Evolutionary conservation across 2,113 vertebrate species (phyloP).

Genomic region (Bettongia penicillata): DNA sequence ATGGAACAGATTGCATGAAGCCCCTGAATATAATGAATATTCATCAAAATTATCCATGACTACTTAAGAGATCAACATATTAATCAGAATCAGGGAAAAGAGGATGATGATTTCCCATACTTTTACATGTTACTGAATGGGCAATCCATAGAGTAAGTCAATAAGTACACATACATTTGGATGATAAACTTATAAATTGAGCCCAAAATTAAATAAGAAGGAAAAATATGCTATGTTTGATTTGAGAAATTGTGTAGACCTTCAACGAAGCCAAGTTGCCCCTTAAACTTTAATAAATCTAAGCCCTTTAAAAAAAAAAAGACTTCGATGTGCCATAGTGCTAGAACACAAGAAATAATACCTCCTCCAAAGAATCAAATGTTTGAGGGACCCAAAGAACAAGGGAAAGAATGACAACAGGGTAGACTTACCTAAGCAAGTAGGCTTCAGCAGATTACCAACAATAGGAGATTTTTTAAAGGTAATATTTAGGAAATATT

Average conservation of each 20-base stretch:
- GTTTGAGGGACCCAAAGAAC: not conserved
- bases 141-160: too few species aligned
- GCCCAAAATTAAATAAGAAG: not conserved
- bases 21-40: too few species aligned
- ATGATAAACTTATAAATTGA: not conserved
- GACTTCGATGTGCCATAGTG: not conserved
- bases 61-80: too few species aligned
- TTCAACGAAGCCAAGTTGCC: not conserved
- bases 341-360: not conserved
- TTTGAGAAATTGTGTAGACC: not conserved
- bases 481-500: not conserved
- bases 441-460: not conserved
- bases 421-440: not conserved
- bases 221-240: not conserved
- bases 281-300: not conserved
- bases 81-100: too few species aligned
- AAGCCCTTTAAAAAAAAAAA: not conserved
- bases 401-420: not conserved
- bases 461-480: not conserved
- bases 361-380: not conserved
- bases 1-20: too few species aligned
- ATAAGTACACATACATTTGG: too few species aligned
- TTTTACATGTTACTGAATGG: too few species aligned
- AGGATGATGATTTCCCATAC: too few species aligned
- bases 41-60: too few species aligned